Evolutionary conservation across 2,797 vertebrate species (phyloP), one percentile per base, ranked within the genome.

Genomic region (Poeciliopsis infans): DNA sequence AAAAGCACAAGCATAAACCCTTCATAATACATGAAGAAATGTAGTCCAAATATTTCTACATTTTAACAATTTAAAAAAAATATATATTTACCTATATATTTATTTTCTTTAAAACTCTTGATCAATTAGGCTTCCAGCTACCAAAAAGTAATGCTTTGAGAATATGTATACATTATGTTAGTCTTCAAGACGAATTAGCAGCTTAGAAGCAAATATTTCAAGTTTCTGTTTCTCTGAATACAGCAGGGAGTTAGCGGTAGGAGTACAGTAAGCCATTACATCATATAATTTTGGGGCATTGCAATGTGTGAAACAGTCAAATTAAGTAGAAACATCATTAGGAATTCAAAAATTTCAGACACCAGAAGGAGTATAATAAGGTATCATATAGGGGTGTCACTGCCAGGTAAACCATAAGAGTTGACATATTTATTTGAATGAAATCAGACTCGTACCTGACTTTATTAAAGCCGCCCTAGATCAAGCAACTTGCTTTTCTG

Each of bases 1-100:
- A 85, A 72, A 51, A 69, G 57, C 78, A 39, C 69, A n/a, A 36
- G 64, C 36, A 41, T 8, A 3, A 68, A 41, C 36, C 36, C 36
- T 12, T 23, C 33, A 68, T 39, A 68, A 25, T 23, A 68, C 10
- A 7, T 68, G 8, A 25, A 41, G 36, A 68, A 68, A 68, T 68
- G 2, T 68, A 68, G 11, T 4, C 20, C 5, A 20, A 68, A 11
- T 68, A 68, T 23, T 39, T 64, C 7, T 7, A 23, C 23, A 51
- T 20, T 20, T 49, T 49, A 20, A 20, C 1, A 8, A 4, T 33
- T 66, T 11, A 12, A 10, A 39, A 23, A 25, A 23, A 39, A 18
- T 36, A 20, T 66, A 23, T 4, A 39, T 66, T 3, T 64, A 31
- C 4, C 15, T 16, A 61, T 31, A 16, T 13, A 1, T 41, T 4